Evolutionary conservation across 2,888 invertebrate genomes (phyloP).

Genomic region (Leptopilina syphax): DNA sequence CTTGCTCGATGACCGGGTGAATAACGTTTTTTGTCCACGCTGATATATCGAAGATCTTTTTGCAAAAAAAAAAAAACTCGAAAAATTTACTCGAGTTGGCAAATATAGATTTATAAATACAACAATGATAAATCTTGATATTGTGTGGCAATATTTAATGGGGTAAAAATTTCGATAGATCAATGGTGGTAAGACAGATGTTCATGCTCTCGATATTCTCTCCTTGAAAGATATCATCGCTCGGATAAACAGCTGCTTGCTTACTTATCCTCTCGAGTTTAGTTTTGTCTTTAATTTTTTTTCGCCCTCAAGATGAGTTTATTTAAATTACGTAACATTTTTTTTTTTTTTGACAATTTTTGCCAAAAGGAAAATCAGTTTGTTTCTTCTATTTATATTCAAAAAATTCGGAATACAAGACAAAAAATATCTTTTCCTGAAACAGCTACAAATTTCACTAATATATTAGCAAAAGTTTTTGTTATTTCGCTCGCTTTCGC

Average conservation of each 20-base stretch:
- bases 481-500: too few relatives aligned
- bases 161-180: conserved; percentile 47
- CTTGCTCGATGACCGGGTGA: conserved; percentile 48
- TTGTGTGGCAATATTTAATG: conserved; percentile 54
- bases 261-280: neutral
- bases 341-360: too few relatives aligned
- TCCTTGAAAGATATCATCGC: conserved; percentile 51
- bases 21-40: conserved; percentile 45
- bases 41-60: conserved; percentile 37
- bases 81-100: neutral
- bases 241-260: conserved; percentile 59
- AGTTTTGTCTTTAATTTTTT: neutral
- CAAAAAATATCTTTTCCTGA: too few relatives aligned
- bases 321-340: too few relatives aligned
- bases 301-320: neutral
- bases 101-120: conserved; percentile 30
- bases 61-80: conserved; percentile 23
- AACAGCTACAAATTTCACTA: too few relatives aligned
- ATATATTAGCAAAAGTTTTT: too few relatives aligned
- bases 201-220: conserved; percentile 49
- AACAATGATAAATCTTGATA: conserved; percentile 40
- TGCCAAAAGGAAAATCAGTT: too few relatives aligned
- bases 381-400: too few relatives aligned
- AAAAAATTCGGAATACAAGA: too few relatives aligned
- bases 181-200: conserved; percentile 69